A percentile compares a stretch with the other conserved stretches of the same genome.
Evolutionary conservation across 2,113 vertebrate species (phyloP).

Genomic region (Trichomycterus rosablanca): DNA sequence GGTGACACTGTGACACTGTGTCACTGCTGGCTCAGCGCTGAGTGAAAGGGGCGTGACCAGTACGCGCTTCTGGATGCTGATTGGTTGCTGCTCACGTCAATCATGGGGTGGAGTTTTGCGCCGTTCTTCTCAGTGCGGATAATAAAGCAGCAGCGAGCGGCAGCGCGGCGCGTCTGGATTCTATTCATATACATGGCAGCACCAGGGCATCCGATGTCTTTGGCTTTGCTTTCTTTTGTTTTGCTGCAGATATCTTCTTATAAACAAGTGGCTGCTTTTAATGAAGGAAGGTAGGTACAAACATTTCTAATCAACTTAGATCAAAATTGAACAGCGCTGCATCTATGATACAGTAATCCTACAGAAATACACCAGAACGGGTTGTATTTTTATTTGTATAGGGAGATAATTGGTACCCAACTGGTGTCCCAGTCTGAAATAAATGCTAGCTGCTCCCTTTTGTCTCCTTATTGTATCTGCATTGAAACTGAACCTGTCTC

Average conservation of each 20-base stretch:
- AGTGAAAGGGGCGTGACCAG: slow-evolving; percentile 27
- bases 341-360: background rate
- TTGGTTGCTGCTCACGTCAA: slow-evolving; percentile 44
- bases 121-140: slow-evolving; percentile 45
- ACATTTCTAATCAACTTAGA: slow-evolving; percentile 8
- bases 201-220: slow-evolving; percentile 42
- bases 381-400: background rate
- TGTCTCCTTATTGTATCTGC: slow-evolving; percentile 40
- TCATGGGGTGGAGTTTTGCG: slow-evolving; percentile 35
- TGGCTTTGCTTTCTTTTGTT: slow-evolving; percentile 42
- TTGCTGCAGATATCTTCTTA: slow-evolving; percentile 44
- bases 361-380: background rate
- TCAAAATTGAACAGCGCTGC: background rate
- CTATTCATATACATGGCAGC: slow-evolving; percentile 49
- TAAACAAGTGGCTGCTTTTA: slow-evolving; percentile 40
- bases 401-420: too few relatives aligned
- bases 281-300: slow-evolving; percentile 46
- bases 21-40: background rate
- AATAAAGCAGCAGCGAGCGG: slow-evolving; percentile 48
- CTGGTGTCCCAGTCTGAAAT: background rate
- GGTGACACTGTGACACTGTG: too few relatives aligned
- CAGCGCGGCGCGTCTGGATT: slow-evolving; percentile 35
- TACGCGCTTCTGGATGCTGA: slow-evolving; percentile 22
- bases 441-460: slow-evolving; percentile 9
- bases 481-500: slow-evolving; percentile 34